Evolutionary conservation across 2,113 vertebrate species (phyloP), one percentile per base, ranked within the genome.

Genomic region (Hippocampus zosterae): DNA sequence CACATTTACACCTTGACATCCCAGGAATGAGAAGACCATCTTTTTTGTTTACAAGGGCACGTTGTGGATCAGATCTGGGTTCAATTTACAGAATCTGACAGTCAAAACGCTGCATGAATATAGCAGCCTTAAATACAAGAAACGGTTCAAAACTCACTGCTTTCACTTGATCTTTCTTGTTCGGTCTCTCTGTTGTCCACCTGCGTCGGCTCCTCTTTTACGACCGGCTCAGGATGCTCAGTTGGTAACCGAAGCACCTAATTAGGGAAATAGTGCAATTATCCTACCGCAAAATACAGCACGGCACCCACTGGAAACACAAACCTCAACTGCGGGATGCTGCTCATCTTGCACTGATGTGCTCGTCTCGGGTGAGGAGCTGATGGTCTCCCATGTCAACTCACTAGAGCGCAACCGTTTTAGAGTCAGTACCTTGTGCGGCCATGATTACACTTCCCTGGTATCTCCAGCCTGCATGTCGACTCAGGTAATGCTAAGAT

Each of bases 181-280:
- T 78, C 66, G 25, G 57, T 21, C 59, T 73, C 72, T 63, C n/a
- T 61, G 55, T 55, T 70, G 44, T 83, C 81, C 65, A 80, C 62
- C 48, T 89, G 88, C 37, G 60, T 10, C 0, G 69, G 80, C 73
- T 92, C 92, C 33, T 89, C 84, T 69, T 92, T 92, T 6, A 92
- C 72, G 7, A 83, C 74, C 18, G 78, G 46, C 9, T 81, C 68
- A 44, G 74, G 69, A 12, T 83, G 82, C 13, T 84, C 84, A 66
- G 69, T 80, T 0, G 6, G 42, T 48, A 57, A 60, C 48, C 73
- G 78, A 74, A 56, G 27, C 8, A 76, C 16, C 87, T 88, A 37
- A 33, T 23, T 68, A 19, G 50, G 23, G 55, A 33, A 40, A 72
- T 1, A 66, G 25, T 6, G 16, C 25, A 16, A 59, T 59, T 5